phyloP scores from a whole-genome alignment of 2,113 vertebrate species.

The Mobula birostris region DNA sequence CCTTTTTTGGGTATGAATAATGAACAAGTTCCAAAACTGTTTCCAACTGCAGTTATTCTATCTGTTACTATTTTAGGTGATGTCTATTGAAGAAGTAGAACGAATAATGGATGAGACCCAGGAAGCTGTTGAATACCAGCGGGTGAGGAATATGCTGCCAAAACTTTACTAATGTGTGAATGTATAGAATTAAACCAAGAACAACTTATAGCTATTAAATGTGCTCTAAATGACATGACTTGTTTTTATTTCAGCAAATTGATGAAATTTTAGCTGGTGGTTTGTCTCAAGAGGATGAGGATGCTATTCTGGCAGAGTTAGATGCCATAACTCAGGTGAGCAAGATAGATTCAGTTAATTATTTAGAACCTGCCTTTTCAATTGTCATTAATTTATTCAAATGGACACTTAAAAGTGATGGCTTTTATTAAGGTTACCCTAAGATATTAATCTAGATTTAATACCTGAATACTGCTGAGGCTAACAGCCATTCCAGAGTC shows the following conservation, averaged over 20 bases:
- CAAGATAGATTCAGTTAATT: background rate
- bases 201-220: background rate
- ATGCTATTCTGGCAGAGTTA: conserved; percentile 82
- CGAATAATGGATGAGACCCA: conserved; percentile 90
- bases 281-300: conserved; percentile 80
- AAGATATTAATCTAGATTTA: background rate
- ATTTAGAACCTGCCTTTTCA: background rate
- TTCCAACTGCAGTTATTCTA: background rate
- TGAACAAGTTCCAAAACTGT: background rate
- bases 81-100: conserved; percentile 96
- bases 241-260: conserved; percentile 71
- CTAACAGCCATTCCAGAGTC: background rate
- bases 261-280: conserved; percentile 81
- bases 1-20: background rate
- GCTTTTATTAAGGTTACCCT: background rate
- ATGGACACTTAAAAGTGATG: background rate
- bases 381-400: background rate
- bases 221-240: background rate
- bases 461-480: background rate
- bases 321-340: conserved; percentile 80
- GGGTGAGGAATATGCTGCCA: conserved; percentile 53
- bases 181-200: background rate
- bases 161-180: background rate
- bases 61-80: conserved; percentile 57
- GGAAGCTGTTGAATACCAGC: conserved; percentile 87